These are phyloP conservation scores for Ooceraea biroi DNA, from an alignment of 1,140 invertebrate species.

Conservation along the genomic window DNA sequence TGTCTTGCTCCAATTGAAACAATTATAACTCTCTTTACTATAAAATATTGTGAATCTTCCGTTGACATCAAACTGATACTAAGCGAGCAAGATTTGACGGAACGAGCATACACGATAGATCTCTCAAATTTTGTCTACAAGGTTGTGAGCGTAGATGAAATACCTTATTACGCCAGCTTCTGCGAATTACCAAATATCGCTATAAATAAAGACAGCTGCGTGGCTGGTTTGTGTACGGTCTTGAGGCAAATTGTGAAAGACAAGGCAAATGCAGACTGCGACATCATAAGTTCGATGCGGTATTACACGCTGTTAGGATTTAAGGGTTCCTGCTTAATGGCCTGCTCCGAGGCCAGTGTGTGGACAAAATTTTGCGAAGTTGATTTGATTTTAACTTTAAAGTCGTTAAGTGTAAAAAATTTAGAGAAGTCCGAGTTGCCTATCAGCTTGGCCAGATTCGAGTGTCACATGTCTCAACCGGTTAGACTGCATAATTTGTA, in stretches of 20 bases:
- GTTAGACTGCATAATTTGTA: slow-evolving; percentile 95
- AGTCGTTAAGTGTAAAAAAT: slow-evolving; percentile 71
- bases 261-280: slow-evolving; percentile 39
- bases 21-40: slow-evolving; percentile 80
- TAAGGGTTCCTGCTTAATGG: slow-evolving; percentile 91
- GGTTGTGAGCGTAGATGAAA: slow-evolving; percentile 72
- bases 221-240: slow-evolving; percentile 90
- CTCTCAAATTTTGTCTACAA: slow-evolving; percentile 75
- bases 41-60: slow-evolving; percentile 82
- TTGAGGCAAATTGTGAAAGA: slow-evolving; percentile 89
- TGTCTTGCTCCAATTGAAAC: slow-evolving; percentile 84
- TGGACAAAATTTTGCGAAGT: slow-evolving; percentile 98
- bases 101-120: slow-evolving; percentile 76
- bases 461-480: slow-evolving; percentile 94
- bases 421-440: slow-evolving; percentile 85
- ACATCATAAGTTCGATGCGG: slow-evolving; percentile 71
- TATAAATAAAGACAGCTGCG: slow-evolving; percentile 87
- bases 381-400: slow-evolving; percentile 89
- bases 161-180: slow-evolving; percentile 79
- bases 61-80: slow-evolving; percentile 77
- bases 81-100: slow-evolving; percentile 52
- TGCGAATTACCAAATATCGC: slow-evolving; percentile 88
- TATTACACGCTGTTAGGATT: slow-evolving; percentile 90
- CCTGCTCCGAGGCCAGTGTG: slow-evolving; percentile 93
- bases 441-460: slow-evolving; percentile 90